phyloP scores from a whole-genome alignment of 2,888 invertebrate species.

The Mantis religiosa region DNA sequence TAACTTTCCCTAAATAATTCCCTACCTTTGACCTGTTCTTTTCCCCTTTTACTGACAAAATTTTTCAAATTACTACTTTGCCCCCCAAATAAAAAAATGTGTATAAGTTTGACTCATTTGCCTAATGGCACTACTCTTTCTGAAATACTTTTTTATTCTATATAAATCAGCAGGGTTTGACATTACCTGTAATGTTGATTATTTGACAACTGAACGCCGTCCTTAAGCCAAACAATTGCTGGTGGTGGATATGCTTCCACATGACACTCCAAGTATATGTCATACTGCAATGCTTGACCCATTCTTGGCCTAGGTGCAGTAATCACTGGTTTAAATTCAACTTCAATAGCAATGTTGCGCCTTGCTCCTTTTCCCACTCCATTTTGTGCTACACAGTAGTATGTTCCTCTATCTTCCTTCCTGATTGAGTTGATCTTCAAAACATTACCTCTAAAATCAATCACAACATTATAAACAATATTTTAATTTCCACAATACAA shows the following conservation, averaged over 20 bases:
- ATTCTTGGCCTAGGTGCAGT: constrained; percentile 77
- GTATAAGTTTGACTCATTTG: no score
- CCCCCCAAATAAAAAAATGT: no score
- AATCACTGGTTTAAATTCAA: constrained; percentile 85
- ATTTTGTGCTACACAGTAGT: constrained; percentile 90
- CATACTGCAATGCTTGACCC: constrained; percentile 86
- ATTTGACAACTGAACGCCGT: constrained; percentile 73
- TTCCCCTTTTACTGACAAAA: no score
- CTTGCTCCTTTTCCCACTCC: constrained; percentile 72
- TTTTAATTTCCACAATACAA: no score
- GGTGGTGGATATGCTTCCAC: constrained; percentile 93
- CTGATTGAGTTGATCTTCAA: constrained; percentile 71
- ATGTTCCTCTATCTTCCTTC: constrained; percentile 88
- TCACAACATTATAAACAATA: not conserved
- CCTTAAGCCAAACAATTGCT: constrained; percentile 84
- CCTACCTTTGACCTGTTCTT: no score
- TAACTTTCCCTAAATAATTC: no score
- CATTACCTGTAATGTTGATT: constrained; percentile 77
- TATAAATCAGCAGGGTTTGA: not conserved
- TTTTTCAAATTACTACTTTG: no score
- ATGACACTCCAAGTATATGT: constrained; percentile 92
- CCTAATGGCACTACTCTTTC: no score
- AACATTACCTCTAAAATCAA: constrained; percentile 64
- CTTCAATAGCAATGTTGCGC: constrained; percentile 80
- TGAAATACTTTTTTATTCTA: no score